Base-by-base conservation (phyloP, 2,888 invertebrate genomes). In the Furcula furcula region DNA sequence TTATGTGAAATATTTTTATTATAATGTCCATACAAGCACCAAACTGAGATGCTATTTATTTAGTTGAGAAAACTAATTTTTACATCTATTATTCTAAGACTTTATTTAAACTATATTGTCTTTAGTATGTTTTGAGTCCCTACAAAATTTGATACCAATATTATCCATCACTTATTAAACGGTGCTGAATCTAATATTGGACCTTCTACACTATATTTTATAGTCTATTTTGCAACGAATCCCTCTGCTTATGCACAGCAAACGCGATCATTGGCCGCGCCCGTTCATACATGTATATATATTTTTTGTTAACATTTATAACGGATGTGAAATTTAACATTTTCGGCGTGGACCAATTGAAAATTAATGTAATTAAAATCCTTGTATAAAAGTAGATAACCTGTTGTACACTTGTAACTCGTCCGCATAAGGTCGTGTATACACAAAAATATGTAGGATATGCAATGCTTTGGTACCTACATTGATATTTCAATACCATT, bases 331-430 rank as follows among this genome's bases (percentile, higher is more conserved):
- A 43, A 53, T 39, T 47, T 39, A 49, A 36, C 36, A 40, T 55
- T 59, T 55, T 55, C 40, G 63, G 62, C 57, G 64, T 58, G 65
- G 71, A 71, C 69, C 69, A 56, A 58, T 50, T 46, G 53, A 16
- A 21, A n/a, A n/a, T n/a, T 25, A 18, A 23, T 15, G 14, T 31
- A 30, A 33, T n/a, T 14, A 15, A 19, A 29, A 29, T 31, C n/a
- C 26, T 31, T 42, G 43, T 54, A 45, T 45, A 43, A 47, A 43
- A 32, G 11, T 57, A 51, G 35, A 27, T 50, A 37, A 40, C 29
- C 33, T 34, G 40, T 47, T 18, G 37, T 53, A 39, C 33, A 31
- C 37, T 47, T 18, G 37, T 53, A 39, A 45, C 20, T 23, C 38
- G 44, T 56, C 42, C 30, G 34, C 37, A 26, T 51, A 51, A 14